Percentiles rank a stretch among this genome's conserved stretches.
These are phyloP conservation scores for Monochamus alternatus DNA, from an alignment of 2,888 invertebrate species.

Conservation along the genomic window DNA sequence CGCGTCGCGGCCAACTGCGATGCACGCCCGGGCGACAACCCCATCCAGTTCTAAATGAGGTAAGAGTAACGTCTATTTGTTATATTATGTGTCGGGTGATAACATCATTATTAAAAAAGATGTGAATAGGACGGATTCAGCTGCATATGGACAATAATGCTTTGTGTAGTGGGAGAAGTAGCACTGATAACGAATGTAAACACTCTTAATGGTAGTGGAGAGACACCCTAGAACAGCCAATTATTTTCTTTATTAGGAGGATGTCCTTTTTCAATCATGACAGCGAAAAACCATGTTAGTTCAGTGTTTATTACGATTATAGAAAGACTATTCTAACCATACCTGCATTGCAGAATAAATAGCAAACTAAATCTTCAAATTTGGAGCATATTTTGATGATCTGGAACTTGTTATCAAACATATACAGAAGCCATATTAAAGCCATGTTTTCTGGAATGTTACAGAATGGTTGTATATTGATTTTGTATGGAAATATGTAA, in stretches of 20 bases:
- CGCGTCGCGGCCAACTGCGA: conserved; percentile 57
- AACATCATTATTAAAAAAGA: conserved; percentile 6
- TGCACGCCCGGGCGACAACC: conserved; percentile 42
- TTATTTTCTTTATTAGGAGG: neutral
- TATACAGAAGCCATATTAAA: no score
- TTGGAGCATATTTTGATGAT: no score
- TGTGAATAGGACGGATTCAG: neutral
- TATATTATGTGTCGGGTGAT: neutral
- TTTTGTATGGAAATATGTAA: no score
- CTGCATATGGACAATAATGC: neutral
- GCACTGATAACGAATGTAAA: neutral
- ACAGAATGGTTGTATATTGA: no score
- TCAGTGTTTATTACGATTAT: no score
- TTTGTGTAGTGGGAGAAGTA: neutral
- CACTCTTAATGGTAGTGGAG: neutral
- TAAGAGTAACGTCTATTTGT: neutral
- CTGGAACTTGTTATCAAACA: no score
- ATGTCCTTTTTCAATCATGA: neutral
- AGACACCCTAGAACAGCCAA: neutral
- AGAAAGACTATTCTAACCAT: no score
- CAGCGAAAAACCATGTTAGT: no score
- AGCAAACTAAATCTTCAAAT: no score
- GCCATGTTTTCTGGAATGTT: no score
- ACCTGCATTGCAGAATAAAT: no score
- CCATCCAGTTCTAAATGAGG: conserved; percentile 22